Base-by-base conservation (phyloP, 2,888 invertebrate genomes). In the Polyommatus icarus region DNA sequence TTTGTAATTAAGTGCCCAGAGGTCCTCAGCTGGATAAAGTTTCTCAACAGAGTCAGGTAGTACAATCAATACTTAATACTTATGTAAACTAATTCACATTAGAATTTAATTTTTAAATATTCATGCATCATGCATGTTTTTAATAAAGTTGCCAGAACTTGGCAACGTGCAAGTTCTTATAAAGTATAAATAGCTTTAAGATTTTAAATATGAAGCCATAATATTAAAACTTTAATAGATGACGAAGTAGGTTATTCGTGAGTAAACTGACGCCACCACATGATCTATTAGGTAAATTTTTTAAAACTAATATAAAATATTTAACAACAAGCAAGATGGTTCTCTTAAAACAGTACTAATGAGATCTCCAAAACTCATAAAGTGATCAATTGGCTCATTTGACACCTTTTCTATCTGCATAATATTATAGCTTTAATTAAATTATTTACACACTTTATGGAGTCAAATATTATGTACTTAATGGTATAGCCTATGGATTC, bases 181-280 rank as follows among this genome's bases (percentile, higher is more conserved):
- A 67, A 67, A 67, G 6, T 29, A 67, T 67, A 32, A 67, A 29
- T 67, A 32, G 67, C 15, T 67, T 67, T 6, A 24, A 15, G 61
- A 67, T 67, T 12, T 29, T 67, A 67, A 67, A 67, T 67, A 67
- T 67, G 24, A 67, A 24, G 24, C 24, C 24, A 67, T 67, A 67
- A 67, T 67, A 67, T 67, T 67, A 67, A 67, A 67, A 67, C 61
- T 67, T 67, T 15, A 24, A 67, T 67, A 67, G 61, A 67, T 24
- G 61, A 67, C 61, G 61, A 67, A 67, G 29, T 67, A 10, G 61
- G 29, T 29, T 24, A 24, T 20, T 67, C 61, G 24, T 61, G 12
- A 20, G 61, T 12, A 61, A 20, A 24, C 20, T 24, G 20, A 20
- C 59, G 59, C 3, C 15, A 3, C 50, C 50, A 50, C 4, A 50